These are phyloP conservation scores for Pelodiscus sinensis DNA, from an alignment of 2,113 vertebrate genomes.

Conservation along the genomic window DNA sequence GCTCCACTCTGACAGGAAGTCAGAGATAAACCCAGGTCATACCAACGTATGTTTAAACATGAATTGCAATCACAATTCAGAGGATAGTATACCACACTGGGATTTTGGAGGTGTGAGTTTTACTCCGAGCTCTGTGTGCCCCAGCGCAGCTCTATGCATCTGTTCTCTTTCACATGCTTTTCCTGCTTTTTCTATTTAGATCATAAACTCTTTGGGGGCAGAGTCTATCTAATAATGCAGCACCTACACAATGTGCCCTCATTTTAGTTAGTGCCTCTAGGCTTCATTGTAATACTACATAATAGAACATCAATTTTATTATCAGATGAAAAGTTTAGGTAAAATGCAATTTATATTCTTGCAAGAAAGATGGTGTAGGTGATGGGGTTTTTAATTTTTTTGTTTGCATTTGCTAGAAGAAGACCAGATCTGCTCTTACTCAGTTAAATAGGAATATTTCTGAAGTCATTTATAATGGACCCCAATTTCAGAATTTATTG, in stretches of 20 bases:
- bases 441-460: not conserved
- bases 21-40: not conserved
- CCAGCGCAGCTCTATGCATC: not conserved
- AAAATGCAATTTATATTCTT: not conserved
- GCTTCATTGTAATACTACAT: too few relatives aligned
- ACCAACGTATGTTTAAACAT: not conserved
- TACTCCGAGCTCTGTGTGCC: not conserved
- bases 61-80: not conserved
- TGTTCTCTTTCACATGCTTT: not conserved
- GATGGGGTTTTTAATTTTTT: not conserved
- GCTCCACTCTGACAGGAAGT: not conserved
- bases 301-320: not conserved
- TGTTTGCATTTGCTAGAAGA: not conserved
- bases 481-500: not conserved
- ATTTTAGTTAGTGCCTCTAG: not conserved
- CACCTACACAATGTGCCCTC: not conserved
- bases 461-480: not conserved
- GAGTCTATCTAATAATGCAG: not conserved
- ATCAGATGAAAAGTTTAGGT: accelerated
- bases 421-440: not conserved
- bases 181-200: not conserved
- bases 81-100: not conserved
- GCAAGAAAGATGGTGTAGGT: not conserved
- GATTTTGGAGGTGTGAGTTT: not conserved
- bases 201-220: not conserved